Evolutionary conservation across 2,113 vertebrate genomes (phyloP).

Genomic region (Chunga burmeisteri): DNA sequence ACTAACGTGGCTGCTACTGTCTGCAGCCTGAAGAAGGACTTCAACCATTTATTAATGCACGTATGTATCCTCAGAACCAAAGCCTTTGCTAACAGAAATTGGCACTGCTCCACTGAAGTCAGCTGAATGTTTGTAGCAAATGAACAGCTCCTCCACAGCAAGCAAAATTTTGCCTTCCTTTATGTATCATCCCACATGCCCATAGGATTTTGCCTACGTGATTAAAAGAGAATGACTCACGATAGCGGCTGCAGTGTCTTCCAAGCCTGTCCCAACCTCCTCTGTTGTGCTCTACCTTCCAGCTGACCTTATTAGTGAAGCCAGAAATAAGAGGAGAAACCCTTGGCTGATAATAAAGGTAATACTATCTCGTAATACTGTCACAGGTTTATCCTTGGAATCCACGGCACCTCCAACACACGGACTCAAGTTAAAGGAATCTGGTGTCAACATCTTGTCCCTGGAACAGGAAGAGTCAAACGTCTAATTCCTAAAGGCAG

Average conservation of each 20-base stretch:
- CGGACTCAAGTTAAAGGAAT: not conserved
- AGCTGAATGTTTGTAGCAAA: slow-evolving; percentile 47
- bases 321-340: not conserved
- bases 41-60: not conserved
- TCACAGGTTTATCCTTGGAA: not conserved
- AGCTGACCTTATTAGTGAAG: not conserved
- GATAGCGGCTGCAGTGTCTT: not conserved
- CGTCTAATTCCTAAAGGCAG: not conserved
- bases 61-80: not conserved
- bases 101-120: slow-evolving; percentile 22
- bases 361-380: not conserved
- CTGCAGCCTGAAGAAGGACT: not conserved
- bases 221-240: slow-evolving; percentile 39
- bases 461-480: not conserved
- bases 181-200: slow-evolving; percentile 42
- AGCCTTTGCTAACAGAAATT: not conserved
- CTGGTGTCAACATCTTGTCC: not conserved
- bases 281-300: not conserved
- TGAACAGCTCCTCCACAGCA: slow-evolving; percentile 42
- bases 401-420: not conserved
- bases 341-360: not conserved
- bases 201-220: slow-evolving; percentile 31
- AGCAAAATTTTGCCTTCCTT: slow-evolving; percentile 40
- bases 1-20: not conserved
- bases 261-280: not conserved